Evolutionary conservation across 2,888 invertebrate genomes (phyloP), one percentile per base, ranked within the genome.

Genomic region (Dolomedes plantarius): DNA sequence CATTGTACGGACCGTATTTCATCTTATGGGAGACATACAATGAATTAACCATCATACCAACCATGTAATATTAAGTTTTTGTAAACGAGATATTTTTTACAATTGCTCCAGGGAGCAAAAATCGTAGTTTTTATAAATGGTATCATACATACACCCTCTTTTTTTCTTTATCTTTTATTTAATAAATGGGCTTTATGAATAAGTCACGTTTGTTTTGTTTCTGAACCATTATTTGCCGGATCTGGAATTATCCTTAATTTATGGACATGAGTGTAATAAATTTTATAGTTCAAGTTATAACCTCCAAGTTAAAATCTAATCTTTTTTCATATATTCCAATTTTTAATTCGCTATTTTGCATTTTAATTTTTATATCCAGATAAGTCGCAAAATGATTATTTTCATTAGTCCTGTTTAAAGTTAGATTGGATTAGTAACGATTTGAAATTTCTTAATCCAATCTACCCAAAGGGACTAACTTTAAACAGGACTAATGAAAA

Each of bases 241-340:
- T 13, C 16, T 62, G 5, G 62, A n/a, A 28, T 62, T 62, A 62
- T 62, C 62, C 62, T 62, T 62, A 62, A 62, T 62, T 62, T 62
- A 62, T 62, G 62, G 28, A 62, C 62, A 62, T 62, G 62, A 62
- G 23, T 62, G 62, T 62, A 62, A n/a, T n/a, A n/a, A n/a, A n/a
- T 5, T 50, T 16, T 9, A n/a, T n/a, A n/a, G n/a, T n/a, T n/a
- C n/a, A n/a, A n/a, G n/a, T n/a, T n/a, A n/a, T n/a, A n/a, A n/a
- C n/a, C n/a, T n/a, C n/a, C n/a, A n/a, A n/a, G n/a, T n/a, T n/a
- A n/a, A n/a, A n/a, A n/a, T n/a, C n/a, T n/a, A n/a, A n/a, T n/a
- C n/a, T n/a, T n/a, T n/a, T n/a, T n/a, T n/a, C n/a, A n/a, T n/a
- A n/a, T n/a, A n/a, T n/a, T n/a, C n/a, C n/a, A n/a, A n/a, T n/a